Conservation (phyloP, 2,888 invertebrate species). For the Leptura quadrifasciata region DNA sequence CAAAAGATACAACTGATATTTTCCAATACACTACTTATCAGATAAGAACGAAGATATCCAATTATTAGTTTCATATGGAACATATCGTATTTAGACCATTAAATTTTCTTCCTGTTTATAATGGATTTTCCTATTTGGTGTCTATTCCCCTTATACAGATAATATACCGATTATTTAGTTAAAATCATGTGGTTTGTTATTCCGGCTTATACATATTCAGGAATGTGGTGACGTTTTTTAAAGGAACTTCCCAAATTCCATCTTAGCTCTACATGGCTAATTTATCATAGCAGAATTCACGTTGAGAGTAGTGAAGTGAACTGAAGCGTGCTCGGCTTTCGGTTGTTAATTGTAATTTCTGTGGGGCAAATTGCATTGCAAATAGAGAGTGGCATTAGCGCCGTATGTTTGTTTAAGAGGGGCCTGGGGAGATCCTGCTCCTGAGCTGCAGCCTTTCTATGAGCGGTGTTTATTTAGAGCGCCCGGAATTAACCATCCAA, state of each 20-base stretch:
- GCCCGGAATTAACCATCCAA: conserved; percentile 72
- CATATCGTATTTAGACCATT: too few species aligned
- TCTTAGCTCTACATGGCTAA: conserved; percentile 13
- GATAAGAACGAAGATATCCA: too few species aligned
- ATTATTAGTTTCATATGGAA: too few species aligned
- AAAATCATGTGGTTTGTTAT: not conserved
- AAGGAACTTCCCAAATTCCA: conserved; percentile 27
- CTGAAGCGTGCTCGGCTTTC: conserved; percentile 68
- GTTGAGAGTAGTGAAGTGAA: conserved; percentile 60
- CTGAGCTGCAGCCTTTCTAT: conserved; percentile 56
- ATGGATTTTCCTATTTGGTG: too few species aligned
- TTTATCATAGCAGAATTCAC: conserved; percentile 26
- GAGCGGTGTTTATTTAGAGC: conserved; percentile 71
- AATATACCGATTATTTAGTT: not conserved
- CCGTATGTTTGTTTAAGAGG: conserved; percentile 70
- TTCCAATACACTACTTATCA: too few species aligned
- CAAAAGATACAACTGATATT: too few species aligned
- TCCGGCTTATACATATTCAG: not conserved
- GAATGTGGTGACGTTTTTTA: not conserved
- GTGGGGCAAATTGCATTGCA: conserved; percentile 69
- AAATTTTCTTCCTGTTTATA: too few species aligned
- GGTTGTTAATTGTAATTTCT: conserved; percentile 71
- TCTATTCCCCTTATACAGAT: too few species aligned
- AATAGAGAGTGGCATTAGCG: conserved; percentile 59
- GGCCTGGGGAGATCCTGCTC: conserved; percentile 50